A percentile compares a stretch with the other conserved stretches of the same genome.
Conservation (phyloP, 2,888 invertebrate species). For the Hesperia comma region DNA sequence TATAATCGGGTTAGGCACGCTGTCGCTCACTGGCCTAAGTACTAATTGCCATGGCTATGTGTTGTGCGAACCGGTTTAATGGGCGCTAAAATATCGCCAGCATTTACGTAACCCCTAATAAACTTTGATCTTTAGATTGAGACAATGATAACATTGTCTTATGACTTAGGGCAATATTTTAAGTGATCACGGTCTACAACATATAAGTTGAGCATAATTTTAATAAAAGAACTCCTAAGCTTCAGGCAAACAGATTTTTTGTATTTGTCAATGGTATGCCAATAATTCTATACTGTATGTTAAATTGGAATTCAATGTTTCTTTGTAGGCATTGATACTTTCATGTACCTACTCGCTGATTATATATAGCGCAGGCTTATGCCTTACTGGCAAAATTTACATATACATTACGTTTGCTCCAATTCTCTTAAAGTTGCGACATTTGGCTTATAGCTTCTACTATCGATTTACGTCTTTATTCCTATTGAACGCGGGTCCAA, state of each 20-base stretch:
- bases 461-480: constrained; percentile 43
- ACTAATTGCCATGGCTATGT: constrained; percentile 75
- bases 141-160: constrained; percentile 65
- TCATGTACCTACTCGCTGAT: neutral
- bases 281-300: neutral
- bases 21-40: constrained; percentile 75
- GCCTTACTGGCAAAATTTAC: constrained; percentile 41
- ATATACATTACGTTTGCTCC: constrained; percentile 45
- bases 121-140: constrained; percentile 64
- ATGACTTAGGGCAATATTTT: constrained; percentile 30
- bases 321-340: neutral
- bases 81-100: constrained; percentile 67
- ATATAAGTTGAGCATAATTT: neutral
- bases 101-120: constrained; percentile 62
- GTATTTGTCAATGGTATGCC: no score
- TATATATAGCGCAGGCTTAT: constrained; percentile 40
- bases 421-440: constrained; percentile 45
- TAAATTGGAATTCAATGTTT: neutral
- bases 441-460: constrained; percentile 38
- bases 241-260: no score
- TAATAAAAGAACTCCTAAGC: neutral
- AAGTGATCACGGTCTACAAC: constrained; percentile 24
- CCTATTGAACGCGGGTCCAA: constrained; percentile 28
- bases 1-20: constrained; percentile 77
- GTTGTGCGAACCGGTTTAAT: constrained; percentile 68